These are phyloP conservation scores for Scaptomyza parva DNA, from an alignment of 2,888 invertebrate species.

Conservation along the genomic window DNA sequence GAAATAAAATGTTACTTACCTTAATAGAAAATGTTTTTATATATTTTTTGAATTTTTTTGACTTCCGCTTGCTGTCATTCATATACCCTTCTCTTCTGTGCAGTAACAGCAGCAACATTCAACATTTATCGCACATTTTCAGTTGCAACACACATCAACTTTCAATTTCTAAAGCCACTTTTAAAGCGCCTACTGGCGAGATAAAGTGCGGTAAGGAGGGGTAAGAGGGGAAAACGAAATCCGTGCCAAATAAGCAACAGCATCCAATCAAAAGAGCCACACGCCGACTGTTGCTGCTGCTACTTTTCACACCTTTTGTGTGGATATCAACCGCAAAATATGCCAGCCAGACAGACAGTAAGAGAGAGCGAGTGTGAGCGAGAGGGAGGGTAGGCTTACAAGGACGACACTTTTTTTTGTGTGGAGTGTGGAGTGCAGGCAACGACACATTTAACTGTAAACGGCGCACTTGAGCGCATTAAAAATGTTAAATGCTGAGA, in stretches of 20 bases:
- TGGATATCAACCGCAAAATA: conserved; percentile 57
- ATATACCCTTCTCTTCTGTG: conserved; percentile 3
- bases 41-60: not conserved
- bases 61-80: conserved; percentile 22
- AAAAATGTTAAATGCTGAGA: conserved; percentile 32
- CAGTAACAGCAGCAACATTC: conserved; percentile 5
- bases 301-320: conserved; percentile 61
- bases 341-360: conserved; percentile 15
- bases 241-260: conserved; percentile 66
- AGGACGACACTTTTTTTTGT: conserved; percentile 14
- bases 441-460: conserved; percentile 35
- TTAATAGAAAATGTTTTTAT: not conserved
- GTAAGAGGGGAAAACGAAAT: conserved; percentile 48
- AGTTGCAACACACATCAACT: conserved; percentile 46
- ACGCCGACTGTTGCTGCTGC: conserved; percentile 30
- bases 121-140: conserved; percentile 66
- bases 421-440: conserved; percentile 1
- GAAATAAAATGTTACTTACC: not conserved
- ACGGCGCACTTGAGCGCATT: conserved; percentile 36
- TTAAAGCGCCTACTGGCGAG: not conserved
- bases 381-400: conserved; percentile 1
- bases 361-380: too few species aligned
- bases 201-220: not conserved
- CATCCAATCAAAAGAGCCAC: conserved; percentile 56
- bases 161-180: conserved; percentile 55